These are phyloP conservation scores for Taenaris catops DNA, from an alignment of 2,888 invertebrate species.

Conservation along the genomic window DNA sequence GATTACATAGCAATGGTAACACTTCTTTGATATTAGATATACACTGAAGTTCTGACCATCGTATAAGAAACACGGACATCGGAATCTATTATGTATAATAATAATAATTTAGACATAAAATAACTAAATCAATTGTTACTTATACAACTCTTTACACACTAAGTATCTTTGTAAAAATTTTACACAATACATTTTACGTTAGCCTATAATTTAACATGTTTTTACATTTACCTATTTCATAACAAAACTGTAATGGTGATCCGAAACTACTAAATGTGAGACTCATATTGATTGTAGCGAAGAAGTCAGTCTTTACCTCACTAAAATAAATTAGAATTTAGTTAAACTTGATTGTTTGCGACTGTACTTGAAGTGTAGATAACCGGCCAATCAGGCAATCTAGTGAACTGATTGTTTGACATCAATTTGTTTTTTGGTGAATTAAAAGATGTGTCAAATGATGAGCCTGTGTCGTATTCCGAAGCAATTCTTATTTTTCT, in stretches of 20 bases:
- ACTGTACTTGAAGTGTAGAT: conserved; percentile 40
- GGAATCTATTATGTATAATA: conserved; percentile 5
- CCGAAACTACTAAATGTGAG: conserved; percentile 10
- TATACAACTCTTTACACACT: conserved; percentile 16
- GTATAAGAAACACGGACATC: conserved; percentile 1
- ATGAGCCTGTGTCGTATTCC: conserved; percentile 9
- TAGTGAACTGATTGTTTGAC: conserved; percentile 36
- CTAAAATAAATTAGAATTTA: conserved; percentile 46
- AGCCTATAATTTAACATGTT: conserved; percentile 2
- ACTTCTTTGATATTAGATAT: conserved; percentile 60
- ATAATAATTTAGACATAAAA: not conserved
- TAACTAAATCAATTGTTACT: not conserved
- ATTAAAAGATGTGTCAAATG: conserved; percentile 25
- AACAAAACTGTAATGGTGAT: conserved; percentile 11
- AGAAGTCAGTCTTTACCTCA: conserved; percentile 76
- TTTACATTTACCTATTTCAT: conserved; percentile 12
- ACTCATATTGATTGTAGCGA: conserved; percentile 30
- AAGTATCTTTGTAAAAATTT: conserved; percentile 21
- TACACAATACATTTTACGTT: conserved; percentile 20
- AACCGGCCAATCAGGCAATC: conserved; percentile 40
- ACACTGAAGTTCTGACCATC: conserved; percentile 11
- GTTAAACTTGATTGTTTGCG: conserved; percentile 61
- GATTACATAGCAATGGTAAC: conserved; percentile 35
- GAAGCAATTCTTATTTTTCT: conserved; percentile 20
- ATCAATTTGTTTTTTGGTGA: conserved; percentile 24